Conservation (phyloP, 2,797 vertebrate species). For the Accipiter fasciatus region DNA sequence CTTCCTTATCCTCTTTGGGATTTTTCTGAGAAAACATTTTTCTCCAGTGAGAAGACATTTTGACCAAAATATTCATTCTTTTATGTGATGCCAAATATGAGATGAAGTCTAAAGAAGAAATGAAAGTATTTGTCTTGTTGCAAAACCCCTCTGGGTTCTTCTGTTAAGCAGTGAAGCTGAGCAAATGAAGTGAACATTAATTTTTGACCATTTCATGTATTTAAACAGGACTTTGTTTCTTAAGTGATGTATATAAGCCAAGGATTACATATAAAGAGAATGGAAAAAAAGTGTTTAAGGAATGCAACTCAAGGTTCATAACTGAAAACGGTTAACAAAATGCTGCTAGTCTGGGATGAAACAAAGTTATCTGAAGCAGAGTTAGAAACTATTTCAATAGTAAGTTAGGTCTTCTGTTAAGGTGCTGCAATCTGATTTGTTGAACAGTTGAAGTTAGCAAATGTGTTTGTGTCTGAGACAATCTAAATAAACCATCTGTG, state of each 20-base stretch:
- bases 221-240: not conserved
- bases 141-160: not conserved
- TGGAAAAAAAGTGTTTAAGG: not conserved
- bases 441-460: not conserved
- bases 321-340: not conserved
- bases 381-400: not conserved
- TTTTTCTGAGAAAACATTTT: conserved; percentile 39
- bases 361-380: not conserved
- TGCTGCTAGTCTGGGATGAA: not conserved
- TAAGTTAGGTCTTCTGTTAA: not conserved
- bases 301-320: not conserved
- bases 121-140: not conserved
- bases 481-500: not conserved
- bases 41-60: not conserved
- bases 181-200: not conserved
- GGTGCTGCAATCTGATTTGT: not conserved
- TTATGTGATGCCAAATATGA: conserved; percentile 29
- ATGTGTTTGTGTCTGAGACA: not conserved
- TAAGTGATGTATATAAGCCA: not conserved
- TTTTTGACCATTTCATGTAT: not conserved
- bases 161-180: not conserved
- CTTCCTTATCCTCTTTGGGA: conserved; percentile 16
- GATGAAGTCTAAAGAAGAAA: conserved; percentile 1
- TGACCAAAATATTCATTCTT: not conserved
- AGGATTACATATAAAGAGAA: not conserved